Percentiles rank a stretch among this genome's conserved stretches.
Conservation (phyloP, 2,797 vertebrate species). For the Coregonus sp. region DNA sequence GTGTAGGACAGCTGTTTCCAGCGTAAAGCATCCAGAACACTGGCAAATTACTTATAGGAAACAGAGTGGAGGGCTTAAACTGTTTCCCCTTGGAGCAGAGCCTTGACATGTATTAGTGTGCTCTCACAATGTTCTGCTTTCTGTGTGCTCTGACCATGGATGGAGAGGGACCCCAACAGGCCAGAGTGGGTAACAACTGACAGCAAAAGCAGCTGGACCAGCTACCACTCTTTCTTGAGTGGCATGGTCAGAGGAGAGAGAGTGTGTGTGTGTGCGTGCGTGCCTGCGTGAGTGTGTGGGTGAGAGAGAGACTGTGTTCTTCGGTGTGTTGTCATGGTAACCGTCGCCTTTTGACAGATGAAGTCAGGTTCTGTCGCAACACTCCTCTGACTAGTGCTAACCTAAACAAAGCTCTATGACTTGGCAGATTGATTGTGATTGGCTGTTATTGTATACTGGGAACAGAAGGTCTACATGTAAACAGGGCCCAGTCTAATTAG, state of each 20-base stretch:
- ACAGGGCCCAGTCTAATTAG: constrained; percentile 39
- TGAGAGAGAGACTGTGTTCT: background rate
- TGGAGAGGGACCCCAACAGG: constrained; percentile 73
- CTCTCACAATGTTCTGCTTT: constrained; percentile 33
- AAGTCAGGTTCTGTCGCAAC: background rate
- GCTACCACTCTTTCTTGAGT: background rate
- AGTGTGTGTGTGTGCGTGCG: background rate
- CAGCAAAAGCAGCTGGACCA: background rate
- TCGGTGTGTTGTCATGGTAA: constrained; percentile 9
- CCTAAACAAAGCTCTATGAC: constrained; percentile 26
- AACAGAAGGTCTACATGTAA: constrained; percentile 57
- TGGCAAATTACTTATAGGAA: constrained; percentile 19
- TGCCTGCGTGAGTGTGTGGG: background rate
- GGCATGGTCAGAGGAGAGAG: background rate
- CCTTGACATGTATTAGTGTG: constrained; percentile 28
- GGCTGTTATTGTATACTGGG: constrained; percentile 12
- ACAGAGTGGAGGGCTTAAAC: constrained; percentile 6
- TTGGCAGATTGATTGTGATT: constrained; percentile 19
- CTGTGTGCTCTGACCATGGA: constrained; percentile 55
- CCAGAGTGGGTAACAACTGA: background rate
- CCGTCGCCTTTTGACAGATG: too few relatives aligned
- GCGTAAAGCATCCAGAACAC: constrained; percentile 10
- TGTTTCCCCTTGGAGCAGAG: constrained; percentile 1
- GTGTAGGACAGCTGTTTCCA: constrained; percentile 10
- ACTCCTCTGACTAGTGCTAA: background rate